phyloP scores from a whole-genome alignment of 2,113 vertebrate genomes.

The Ictalurus furcatus region DNA sequence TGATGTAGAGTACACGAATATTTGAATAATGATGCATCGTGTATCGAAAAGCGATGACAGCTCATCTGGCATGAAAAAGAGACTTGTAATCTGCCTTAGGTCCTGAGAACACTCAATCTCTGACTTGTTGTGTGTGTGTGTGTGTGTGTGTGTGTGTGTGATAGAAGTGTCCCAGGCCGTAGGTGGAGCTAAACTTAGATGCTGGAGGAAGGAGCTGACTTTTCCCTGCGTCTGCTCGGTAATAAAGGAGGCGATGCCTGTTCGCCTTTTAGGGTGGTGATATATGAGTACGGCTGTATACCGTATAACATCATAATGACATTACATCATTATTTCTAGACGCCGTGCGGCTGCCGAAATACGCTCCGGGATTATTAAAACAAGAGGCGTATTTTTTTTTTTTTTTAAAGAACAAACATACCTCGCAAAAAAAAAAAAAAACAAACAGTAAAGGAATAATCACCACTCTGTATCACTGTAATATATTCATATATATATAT shows the following conservation, averaged over 20 bases:
- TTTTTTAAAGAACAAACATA: conserved; percentile 16
- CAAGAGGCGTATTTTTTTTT: neutral
- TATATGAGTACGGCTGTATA: neutral
- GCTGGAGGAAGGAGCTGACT: conserved; percentile 27
- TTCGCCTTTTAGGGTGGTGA: conserved; percentile 2
- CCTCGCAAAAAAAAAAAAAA: neutral
- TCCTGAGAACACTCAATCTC: conserved; percentile 35
- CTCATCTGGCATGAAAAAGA: neutral
- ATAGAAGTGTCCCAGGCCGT: conserved; percentile 33
- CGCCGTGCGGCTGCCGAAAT: conserved; percentile 1
- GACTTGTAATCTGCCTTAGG: conserved; percentile 10
- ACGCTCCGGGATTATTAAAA: conserved; percentile 28
- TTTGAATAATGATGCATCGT: neutral
- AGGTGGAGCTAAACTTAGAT: conserved; percentile 40
- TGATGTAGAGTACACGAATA: neutral
- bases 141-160: conserved; percentile 7
- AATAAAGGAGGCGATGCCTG: neutral
- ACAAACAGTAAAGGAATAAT: neutral
- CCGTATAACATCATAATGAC: neutral
- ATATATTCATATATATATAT: neutral
- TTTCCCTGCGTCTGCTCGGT: conserved; percentile 18
- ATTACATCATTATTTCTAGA: conserved; percentile 13
- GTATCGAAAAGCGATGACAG: neutral
- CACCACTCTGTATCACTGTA: neutral
- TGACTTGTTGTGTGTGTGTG: conserved; percentile 27